Base-by-base conservation (phyloP, 2,888 invertebrate species). In the Tenthredo scrophulariae region DNA sequence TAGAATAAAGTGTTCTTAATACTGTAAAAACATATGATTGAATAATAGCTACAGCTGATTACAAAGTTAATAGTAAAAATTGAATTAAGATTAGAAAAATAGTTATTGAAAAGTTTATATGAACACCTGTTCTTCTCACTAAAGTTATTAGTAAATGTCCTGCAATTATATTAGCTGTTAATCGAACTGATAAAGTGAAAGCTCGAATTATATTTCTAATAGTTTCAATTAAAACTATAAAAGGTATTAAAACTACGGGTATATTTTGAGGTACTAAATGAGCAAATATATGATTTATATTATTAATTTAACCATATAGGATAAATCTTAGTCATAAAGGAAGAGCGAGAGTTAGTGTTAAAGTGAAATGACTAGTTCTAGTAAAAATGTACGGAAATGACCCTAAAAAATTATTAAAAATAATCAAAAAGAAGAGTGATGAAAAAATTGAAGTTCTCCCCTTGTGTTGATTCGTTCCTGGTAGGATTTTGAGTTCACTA, bases 131-230 rank as follows among this genome's bases (percentile, higher is more conserved):
- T 87, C 94, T 94, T 86, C 95, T 94, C 90, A 96, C 90, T 89
- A 96, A 88, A 1, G 95, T 96, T 94, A 96, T 92, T 91, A 96
- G 88, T 93, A 97, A 91, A 92, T 97, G 96, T 0, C 96, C 96
- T 0, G 96, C 96, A 94, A 96, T 96, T 95, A 97, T 96, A 94
- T 97, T 97, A n/a, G 96, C 96, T 6, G 96, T 95, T 94, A 97
- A 91, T 87, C 96, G 96, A 85, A 97, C 95, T 0, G 96, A 95
- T 94, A 97, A 93, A 3, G 96, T 96, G 92, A 95, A 94, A 0
- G 96, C 96, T 15, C 96, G 96, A 93, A 96, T 96, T 88, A 96
- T 89, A 94, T 96, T 96, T 89, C 96, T 97, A 93, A 96, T 95
- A 58, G 95, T 95, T 96, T 97, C 96, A 95, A 96, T 96, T 93